phyloP scores from a whole-genome alignment of 2,113 vertebrate genomes.

The Istiophorus platypterus region DNA sequence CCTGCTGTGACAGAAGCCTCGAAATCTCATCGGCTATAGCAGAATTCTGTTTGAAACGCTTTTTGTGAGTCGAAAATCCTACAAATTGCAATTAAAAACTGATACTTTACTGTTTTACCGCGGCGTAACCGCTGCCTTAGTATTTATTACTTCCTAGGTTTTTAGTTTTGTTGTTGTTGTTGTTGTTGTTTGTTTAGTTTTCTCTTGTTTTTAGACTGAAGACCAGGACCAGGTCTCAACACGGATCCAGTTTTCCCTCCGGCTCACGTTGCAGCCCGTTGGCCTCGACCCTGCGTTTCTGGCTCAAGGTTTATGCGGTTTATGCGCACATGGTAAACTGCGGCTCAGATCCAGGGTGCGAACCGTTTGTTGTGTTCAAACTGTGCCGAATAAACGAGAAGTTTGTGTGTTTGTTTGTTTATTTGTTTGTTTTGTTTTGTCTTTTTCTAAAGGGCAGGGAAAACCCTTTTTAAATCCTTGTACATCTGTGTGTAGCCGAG shows the following conservation, averaged over 20 bases:
- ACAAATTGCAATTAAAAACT: background rate
- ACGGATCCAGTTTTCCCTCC: background rate
- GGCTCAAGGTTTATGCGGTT: background rate
- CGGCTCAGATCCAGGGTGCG: background rate
- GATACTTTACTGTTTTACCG: too few species aligned
- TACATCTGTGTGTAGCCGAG: accelerated
- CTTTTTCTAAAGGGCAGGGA: accelerated
- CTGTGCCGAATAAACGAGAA: background rate
- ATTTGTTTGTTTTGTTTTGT: too few species aligned
- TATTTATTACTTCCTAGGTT: background rate
- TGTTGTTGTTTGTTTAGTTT: background rate
- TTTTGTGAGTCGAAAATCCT: background rate
- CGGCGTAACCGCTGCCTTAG: accelerated
- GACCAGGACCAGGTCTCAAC: background rate
- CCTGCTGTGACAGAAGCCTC: background rate
- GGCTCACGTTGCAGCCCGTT: background rate
- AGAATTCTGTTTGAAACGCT: too few species aligned
- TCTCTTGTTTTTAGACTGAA: too few species aligned
- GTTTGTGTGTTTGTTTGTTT: too few species aligned
- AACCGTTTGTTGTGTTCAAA: accelerated
- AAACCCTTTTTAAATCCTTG: too few species aligned
- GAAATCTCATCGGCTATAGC: background rate
- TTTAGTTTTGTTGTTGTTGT: background rate
- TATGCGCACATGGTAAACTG: background rate
- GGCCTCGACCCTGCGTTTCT: background rate